Base-by-base conservation (phyloP, 2,113 vertebrate genomes). In the Triplophysa dalaica region DNA sequence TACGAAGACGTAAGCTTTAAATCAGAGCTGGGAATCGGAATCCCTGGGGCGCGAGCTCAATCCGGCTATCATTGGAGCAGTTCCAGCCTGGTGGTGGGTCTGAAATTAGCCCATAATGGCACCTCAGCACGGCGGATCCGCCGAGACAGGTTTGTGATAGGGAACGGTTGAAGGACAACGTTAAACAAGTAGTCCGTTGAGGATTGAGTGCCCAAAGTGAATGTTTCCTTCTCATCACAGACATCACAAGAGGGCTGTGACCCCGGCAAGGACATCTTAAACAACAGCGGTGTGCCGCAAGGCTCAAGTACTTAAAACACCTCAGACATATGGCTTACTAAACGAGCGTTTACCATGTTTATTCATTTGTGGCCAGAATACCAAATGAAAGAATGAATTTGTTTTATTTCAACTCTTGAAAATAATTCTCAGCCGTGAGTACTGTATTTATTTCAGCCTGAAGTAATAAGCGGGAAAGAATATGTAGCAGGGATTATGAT, bases 141-240 rank as follows among this genome's bases (percentile, higher is more conserved):
- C 66, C 26, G 84, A 85, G 84, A 81, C 60, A 63, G 62, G n/a
- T 81, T 80, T 74, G 83, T 24, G 63, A 54, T 33, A 64, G 66
- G 78, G 77, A 77, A 70, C 76, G 69, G 78, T 79, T 86, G 81
- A 86, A 85, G 85, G 85, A 75, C 81, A 82, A 77, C 66, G 62
- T 66, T 65, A 80, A 65, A 85, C 61, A 81, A 81, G 73, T 77
- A 62, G 58, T 82, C 81, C 79, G 61, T 43, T 69, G 81, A 81
- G 83, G 65, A 48, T 33, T 67, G 33, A 60, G 70, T 75, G 70
- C 69, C 75, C 65, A 70, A 81, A 81, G 70, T 77, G 79, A 81
- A 86, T 54, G 75, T 85, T 84, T 83, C 76, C 64, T 74, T 78
- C 78, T 77, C 85, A 78, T 61, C 29, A 75, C 64, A 80, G 75